Evolutionary conservation across 2,797 vertebrate genomes (phyloP), one percentile per base, ranked within the genome.

Genomic region (Esox masquinongy): DNA sequence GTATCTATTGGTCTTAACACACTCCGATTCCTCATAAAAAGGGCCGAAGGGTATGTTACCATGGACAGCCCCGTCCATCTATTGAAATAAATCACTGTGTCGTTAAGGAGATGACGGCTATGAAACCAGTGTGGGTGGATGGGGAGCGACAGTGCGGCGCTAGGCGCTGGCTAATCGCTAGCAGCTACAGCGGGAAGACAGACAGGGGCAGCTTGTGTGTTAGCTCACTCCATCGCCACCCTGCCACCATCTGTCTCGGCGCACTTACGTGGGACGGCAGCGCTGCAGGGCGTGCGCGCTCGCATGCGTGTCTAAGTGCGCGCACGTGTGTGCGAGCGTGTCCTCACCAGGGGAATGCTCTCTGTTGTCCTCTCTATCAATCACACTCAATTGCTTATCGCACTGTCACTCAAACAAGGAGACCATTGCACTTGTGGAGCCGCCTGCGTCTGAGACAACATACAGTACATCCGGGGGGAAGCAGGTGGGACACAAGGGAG

Each of bases 351-450:
- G 63, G 24, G 63, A 29, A 34, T 19, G 61, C 31, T 36, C 16
- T 3, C 16, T 66, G 64, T 36, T 66, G 14, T 97, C 97, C 1
- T 97, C 97, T 43, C 66, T 50, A 63, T 74, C 77, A 70, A 22
- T 26, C 63, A 39, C 50, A 43, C 70, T 53, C 53, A 26, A 67
- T 50, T 15, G 2, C 9, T 59, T 68, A 72, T 68, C 31, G 70
- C n/a, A 56, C 68, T 73, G 75, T 74, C 79, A 77, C 71, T 78
- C 72, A 69, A 50, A 8, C 39, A n/a, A 24, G 24, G 17, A 12
- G 49, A 36, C 73, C 64, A 22, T 7, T 63, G 26, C 66, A 70
- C 53, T 26, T 74, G 22, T 63, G 64, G 56, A 59, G 53, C 19
- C 0, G 2, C 7, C 3, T 0, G 15, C 1, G 34, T 34, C 14